A percentile compares a stretch with the other conserved stretches of the same genome.
phyloP scores from a whole-genome alignment of 2,888 invertebrate genomes.

The Acleris cristana region DNA sequence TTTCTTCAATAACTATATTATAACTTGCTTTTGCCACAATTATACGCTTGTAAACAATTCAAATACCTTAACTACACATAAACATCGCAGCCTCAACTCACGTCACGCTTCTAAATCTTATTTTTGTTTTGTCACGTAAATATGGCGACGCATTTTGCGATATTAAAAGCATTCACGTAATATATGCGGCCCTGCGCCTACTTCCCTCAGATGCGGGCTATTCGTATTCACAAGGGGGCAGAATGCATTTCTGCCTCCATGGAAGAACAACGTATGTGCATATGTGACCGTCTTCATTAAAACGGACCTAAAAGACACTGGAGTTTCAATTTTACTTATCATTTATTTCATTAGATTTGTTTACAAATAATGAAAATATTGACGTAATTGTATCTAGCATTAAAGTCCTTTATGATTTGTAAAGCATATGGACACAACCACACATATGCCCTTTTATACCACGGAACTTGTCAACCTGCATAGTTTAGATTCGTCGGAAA shows the following conservation, averaged over 20 bases:
- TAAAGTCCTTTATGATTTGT: no score
- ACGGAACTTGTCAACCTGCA: constrained; percentile 48
- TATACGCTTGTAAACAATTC: no score
- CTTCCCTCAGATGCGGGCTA: constrained; percentile 50
- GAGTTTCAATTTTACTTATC: no score
- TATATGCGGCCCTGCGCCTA: constrained; percentile 49
- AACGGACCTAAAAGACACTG: no score
- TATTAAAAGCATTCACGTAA: constrained; percentile 56
- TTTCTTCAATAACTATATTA: no score
- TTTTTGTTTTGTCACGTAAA: constrained; percentile 49
- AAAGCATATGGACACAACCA: not conserved
- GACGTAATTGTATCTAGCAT: no score
- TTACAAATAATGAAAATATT: no score
- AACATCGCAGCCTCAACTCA: not conserved
- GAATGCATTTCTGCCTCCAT: constrained; percentile 40
- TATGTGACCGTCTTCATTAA: no score
- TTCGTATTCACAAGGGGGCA: constrained; percentile 56
- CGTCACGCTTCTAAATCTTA: constrained; percentile 40
- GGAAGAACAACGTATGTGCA: constrained; percentile 10
- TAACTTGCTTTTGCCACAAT: no score
- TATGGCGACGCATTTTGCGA: constrained; percentile 52
- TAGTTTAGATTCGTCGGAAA: constrained; percentile 46
- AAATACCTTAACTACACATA: no score
- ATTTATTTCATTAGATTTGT: no score
- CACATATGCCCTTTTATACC: not conserved